phyloP scores from a whole-genome alignment of 2,797 vertebrate species.

The Phrynocephalus forsythii region DNA sequence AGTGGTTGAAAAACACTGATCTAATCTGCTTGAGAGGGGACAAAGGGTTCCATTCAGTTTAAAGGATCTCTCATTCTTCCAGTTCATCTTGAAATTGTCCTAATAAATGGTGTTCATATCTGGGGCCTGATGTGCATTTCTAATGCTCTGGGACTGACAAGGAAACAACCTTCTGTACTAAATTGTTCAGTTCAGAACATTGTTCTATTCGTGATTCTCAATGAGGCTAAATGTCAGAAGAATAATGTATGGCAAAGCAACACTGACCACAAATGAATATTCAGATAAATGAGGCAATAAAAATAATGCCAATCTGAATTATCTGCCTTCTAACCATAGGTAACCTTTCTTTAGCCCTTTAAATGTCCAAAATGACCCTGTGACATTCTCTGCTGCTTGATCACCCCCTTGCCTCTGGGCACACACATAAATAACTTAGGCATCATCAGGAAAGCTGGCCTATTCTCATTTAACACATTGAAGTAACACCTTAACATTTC shows the following conservation, averaged over 20 bases:
- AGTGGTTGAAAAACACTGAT: too few species aligned
- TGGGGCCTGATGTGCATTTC: constrained; percentile 8
- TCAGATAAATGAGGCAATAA: not conserved
- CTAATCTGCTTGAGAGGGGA: not conserved
- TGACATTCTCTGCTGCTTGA: constrained; percentile 20
- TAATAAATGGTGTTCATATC: not conserved
- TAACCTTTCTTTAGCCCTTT: constrained; percentile 18
- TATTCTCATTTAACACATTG: not conserved
- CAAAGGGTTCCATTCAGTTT: not conserved
- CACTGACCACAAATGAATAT: constrained; percentile 1
- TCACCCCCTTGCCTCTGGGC: not conserved
- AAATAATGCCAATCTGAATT: constrained; percentile 6
- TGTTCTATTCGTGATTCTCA: constrained; percentile 6
- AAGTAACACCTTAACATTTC: constrained; percentile 12
- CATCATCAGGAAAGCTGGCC: constrained; percentile 6
- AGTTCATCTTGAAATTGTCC: not conserved
- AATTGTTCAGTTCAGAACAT: not conserved
- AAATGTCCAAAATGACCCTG: not conserved
- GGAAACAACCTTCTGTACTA: not conserved
- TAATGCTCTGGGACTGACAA: not conserved
- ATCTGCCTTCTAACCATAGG: constrained; percentile 2
- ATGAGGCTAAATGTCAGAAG: not conserved
- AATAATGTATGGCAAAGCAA: not conserved
- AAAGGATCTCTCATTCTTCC: not conserved
- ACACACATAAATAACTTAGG: not conserved